phyloP scores from a whole-genome alignment of 2,113 vertebrate species.

The Hippocampus mohnikei region DNA sequence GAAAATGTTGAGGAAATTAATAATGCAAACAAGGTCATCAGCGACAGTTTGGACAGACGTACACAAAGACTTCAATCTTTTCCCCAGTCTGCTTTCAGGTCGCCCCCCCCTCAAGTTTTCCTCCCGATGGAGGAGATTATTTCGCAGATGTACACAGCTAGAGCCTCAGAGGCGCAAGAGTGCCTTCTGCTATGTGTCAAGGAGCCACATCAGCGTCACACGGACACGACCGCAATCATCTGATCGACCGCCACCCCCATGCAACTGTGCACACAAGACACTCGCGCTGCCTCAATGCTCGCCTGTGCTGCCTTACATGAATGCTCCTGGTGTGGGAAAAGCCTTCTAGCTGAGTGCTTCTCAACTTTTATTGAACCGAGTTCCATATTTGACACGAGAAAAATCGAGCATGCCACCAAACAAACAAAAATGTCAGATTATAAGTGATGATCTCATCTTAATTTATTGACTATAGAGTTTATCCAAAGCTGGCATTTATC shows the following conservation, averaged over 20 bases:
- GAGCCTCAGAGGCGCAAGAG: slow-evolving; percentile 3
- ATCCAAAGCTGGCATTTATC: no score
- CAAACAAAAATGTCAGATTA: neutral
- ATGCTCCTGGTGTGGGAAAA: neutral
- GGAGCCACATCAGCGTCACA: slow-evolving; percentile 47
- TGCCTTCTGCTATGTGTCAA: slow-evolving; percentile 13
- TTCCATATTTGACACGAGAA: neutral
- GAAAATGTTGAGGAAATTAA: no score
- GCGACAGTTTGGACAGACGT: no score
- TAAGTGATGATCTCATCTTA: no score
- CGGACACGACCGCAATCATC: slow-evolving; percentile 53
- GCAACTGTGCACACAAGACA: neutral
- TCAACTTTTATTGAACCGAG: neutral
- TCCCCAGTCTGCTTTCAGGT: no score
- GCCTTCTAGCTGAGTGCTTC: neutral
- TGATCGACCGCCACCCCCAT: slow-evolving; percentile 37
- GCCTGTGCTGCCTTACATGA: neutral
- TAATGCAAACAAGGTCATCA: no score
- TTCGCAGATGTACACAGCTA: neutral
- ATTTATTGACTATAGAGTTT: no score
- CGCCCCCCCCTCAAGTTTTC: neutral
- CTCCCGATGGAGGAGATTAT: no score
- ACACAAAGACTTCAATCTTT: no score
- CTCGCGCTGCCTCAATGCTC: slow-evolving; percentile 15
- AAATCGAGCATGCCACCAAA: neutral